Conservation (phyloP, 53 echinoderm and acorn worm genomes). For the Henricia sp. region DNA sequence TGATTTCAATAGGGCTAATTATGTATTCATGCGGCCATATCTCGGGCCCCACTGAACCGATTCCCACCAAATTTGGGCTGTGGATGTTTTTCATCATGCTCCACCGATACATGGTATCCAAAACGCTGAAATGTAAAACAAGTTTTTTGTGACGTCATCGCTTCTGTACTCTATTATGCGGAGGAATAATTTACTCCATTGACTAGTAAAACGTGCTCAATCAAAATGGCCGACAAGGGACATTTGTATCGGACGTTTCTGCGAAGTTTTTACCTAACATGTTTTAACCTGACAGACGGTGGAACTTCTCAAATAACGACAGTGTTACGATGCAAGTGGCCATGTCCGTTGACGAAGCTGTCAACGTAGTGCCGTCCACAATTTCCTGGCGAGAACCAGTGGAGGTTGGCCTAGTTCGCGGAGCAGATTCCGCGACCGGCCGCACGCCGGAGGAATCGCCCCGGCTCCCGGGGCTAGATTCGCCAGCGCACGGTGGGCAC, state of each 20-base stretch:
- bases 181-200: slow-evolving; percentile 9
- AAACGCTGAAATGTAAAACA: too few relatives aligned
- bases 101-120: too few relatives aligned
- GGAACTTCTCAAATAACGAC: slow-evolving; percentile 3
- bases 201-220: slow-evolving; percentile 21
- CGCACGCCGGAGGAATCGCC: neutral
- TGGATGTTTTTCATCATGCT: too few relatives aligned
- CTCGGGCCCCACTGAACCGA: too few relatives aligned
- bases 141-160: too few relatives aligned
- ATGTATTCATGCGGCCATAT: too few relatives aligned
- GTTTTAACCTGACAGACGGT: slow-evolving; percentile 12
- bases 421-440: neutral
- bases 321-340: slow-evolving; percentile 52
- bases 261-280: slow-evolving; percentile 3
- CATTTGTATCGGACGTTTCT: slow-evolving; percentile 20
- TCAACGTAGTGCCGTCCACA: slow-evolving; percentile 45
- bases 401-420: slow-evolving; percentile 16
- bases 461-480: slow-evolving; percentile 24
- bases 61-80: too few relatives aligned
- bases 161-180: slow-evolving; percentile 63
- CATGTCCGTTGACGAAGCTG: slow-evolving; percentile 47
- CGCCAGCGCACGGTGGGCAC: slow-evolving; percentile 40
- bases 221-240: slow-evolving; percentile 55
- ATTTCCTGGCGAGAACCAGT: slow-evolving; percentile 52
- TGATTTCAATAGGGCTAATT: too few relatives aligned